phyloP scores from a whole-genome alignment of 2,888 invertebrate species.

The Hypena proboscidalis region DNA sequence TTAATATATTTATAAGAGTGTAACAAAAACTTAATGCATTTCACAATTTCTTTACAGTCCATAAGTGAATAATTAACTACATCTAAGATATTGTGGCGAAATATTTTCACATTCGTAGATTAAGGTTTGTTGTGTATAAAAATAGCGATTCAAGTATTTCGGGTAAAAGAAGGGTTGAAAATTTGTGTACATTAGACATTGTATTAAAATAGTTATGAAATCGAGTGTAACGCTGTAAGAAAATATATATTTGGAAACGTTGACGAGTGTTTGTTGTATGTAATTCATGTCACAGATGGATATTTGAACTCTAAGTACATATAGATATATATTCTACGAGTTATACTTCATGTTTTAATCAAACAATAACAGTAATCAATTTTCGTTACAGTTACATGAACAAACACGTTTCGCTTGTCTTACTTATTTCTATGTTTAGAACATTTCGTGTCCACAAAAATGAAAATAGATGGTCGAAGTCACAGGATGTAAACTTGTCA shows the following conservation, averaged over 20 bases:
- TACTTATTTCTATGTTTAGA: conserved; percentile 49
- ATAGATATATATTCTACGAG: conserved; percentile 68
- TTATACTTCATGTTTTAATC: conserved; percentile 70
- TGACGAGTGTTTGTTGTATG: conserved; percentile 80
- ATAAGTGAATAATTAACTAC: conserved; percentile 75
- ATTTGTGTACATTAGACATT: conserved; percentile 79
- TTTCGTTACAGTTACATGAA: conserved; percentile 66
- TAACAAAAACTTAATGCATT: conserved; percentile 84
- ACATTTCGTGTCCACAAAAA: conserved; percentile 41
- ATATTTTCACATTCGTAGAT: conserved; percentile 82
- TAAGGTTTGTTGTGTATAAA: conserved; percentile 84
- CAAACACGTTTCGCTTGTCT: conserved; percentile 77
- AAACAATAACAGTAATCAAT: conserved; percentile 59
- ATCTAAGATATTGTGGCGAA: conserved; percentile 79
- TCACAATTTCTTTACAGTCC: conserved; percentile 84
- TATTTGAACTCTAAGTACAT: conserved; percentile 73
- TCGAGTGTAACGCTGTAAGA: conserved; percentile 78
- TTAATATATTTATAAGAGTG: conserved; percentile 82
- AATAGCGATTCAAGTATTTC: conserved; percentile 78
- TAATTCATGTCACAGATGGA: conserved; percentile 76
- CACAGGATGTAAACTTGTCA: conserved; percentile 43
- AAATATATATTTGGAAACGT: conserved; percentile 83
- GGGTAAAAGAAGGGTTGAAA: conserved; percentile 75
- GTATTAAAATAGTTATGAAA: conserved; percentile 78
- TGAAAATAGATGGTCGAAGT: conserved; percentile 35